phyloP scores from a whole-genome alignment of 2,888 invertebrate species.

The Rhagophthalmus giganteus region DNA sequence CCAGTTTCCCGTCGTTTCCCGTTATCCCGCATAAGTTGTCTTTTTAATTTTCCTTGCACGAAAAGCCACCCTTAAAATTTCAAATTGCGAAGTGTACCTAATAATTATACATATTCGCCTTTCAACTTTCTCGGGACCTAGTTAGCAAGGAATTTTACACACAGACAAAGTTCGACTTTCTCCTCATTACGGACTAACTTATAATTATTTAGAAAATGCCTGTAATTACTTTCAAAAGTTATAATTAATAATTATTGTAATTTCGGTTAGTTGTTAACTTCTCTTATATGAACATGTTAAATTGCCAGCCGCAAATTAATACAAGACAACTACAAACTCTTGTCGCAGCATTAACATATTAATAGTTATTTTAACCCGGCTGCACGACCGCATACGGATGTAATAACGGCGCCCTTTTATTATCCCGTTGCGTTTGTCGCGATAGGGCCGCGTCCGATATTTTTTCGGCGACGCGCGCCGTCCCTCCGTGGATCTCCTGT shows the following conservation, averaged over 20 bases:
- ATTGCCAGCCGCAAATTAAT: background rate
- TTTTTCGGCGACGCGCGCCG: too few relatives aligned
- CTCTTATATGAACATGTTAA: background rate
- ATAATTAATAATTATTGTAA: background rate
- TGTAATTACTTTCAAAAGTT: background rate
- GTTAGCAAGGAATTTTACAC: constrained; percentile 3
- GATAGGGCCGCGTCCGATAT: too few relatives aligned
- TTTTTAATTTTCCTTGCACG: constrained; percentile 8
- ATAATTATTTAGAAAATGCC: constrained; percentile 2
- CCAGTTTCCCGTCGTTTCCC: constrained; percentile 1
- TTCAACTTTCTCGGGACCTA: constrained; percentile 5
- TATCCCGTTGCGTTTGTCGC: too few relatives aligned
- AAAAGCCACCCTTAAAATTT: constrained; percentile 6
- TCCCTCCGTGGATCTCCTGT: too few relatives aligned
- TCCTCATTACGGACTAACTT: constrained; percentile 4
- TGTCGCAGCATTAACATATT: background rate
- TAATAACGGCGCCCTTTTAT: too few relatives aligned
- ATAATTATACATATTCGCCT: constrained; percentile 9
- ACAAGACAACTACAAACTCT: background rate
- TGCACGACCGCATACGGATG: too few relatives aligned
- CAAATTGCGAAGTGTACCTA: constrained; percentile 9
- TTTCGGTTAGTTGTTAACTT: background rate
- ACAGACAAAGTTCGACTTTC: background rate
- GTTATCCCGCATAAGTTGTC: constrained; percentile 3
- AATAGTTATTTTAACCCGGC: background rate